Conservation (phyloP, 2,797 vertebrate species). For the Notolepis coatsorum region DNA sequence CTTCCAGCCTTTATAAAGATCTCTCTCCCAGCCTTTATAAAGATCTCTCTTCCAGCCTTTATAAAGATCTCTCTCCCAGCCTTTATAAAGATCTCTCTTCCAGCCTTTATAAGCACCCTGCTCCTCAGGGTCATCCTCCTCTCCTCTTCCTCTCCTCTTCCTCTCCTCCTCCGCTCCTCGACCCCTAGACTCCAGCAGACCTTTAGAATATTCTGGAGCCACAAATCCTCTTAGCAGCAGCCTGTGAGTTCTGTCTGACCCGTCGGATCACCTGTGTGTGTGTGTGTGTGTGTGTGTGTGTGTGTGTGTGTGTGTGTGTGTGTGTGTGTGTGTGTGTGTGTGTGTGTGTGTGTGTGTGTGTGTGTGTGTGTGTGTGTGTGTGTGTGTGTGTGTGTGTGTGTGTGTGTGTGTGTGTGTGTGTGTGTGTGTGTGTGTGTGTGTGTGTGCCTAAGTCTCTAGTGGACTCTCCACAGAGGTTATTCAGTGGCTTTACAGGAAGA, state of each 20-base stretch:
- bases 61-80: too few species aligned
- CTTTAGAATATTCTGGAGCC: constrained; percentile 38
- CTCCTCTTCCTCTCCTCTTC: neutral
- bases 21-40: too few species aligned
- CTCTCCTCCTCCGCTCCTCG: neutral
- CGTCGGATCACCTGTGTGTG: neutral
- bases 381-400: neutral
- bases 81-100: too few species aligned
- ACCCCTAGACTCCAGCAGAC: constrained; percentile 9
- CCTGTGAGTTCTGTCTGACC: constrained; percentile 43
- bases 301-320: neutral
- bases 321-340: neutral
- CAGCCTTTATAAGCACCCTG: too few species aligned
- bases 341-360: neutral
- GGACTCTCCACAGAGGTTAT: constrained; percentile 27
- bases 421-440: constrained; percentile 1
- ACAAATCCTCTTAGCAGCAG: constrained; percentile 61
- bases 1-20: too few species aligned
- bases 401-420: neutral
- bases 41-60: too few species aligned
- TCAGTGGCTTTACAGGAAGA: constrained; percentile 46
- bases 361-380: neutral
- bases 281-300: neutral
- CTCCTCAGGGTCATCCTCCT: neutral
- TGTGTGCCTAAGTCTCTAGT: neutral